Conservation (phyloP, 2,888 invertebrate species). For the Smittia sp. region DNA sequence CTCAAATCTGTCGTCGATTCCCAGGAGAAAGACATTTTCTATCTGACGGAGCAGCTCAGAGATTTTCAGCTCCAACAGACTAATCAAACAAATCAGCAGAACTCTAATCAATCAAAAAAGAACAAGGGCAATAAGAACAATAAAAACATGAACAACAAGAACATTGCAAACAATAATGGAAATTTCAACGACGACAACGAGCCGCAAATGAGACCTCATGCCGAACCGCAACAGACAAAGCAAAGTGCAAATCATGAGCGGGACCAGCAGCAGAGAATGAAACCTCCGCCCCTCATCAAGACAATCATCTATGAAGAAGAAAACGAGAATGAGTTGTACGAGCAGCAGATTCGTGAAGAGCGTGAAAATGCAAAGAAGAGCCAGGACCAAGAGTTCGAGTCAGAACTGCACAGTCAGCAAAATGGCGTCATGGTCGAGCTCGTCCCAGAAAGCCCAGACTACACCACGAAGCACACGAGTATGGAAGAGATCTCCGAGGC, state of each 20-base stretch:
- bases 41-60: conserved; percentile 59
- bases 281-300: conserved; percentile 25
- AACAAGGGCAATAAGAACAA: conserved; percentile 17
- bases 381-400: neutral
- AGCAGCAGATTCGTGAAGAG: conserved; percentile 30
- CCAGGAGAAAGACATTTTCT: conserved; percentile 59
- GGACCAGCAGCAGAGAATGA: conserved; percentile 15
- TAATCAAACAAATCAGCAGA: neutral
- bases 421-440: conserved; percentile 20
- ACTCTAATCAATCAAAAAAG: conserved; percentile 33
- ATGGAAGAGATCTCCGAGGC: conserved; percentile 32
- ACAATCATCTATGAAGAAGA: conserved; percentile 35
- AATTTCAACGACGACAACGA: conserved; percentile 5
- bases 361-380: conserved; percentile 4
- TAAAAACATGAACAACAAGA: conserved; percentile 30
- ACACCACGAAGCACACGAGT: neutral
- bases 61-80: conserved; percentile 57
- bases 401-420: neutral
- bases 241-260: conserved; percentile 13
- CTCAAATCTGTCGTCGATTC: conserved; percentile 58
- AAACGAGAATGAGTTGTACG: conserved; percentile 28
- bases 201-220: conserved; percentile 15
- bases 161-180: conserved; percentile 14
- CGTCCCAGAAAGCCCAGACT: conserved; percentile 26
- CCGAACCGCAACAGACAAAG: neutral